Conservation (phyloP, 2,888 invertebrate genomes). For the Lycia hirtaria region DNA sequence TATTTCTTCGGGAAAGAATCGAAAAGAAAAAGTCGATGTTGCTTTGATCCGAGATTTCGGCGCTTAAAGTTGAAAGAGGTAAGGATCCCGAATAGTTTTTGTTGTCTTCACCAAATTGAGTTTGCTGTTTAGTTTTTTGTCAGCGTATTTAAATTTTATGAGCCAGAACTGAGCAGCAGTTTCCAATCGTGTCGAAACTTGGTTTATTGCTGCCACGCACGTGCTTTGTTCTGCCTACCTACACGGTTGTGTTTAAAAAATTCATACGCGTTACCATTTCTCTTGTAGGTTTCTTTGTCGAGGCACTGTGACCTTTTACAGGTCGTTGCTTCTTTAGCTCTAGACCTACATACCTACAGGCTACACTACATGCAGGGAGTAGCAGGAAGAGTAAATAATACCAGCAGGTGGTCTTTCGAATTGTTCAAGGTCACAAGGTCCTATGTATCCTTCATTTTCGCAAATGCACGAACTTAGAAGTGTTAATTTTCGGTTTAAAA, state of each 20-base stretch:
- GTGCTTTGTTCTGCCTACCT: conserved; percentile 6
- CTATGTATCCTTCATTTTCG: too few species aligned
- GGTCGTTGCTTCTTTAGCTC: conserved; percentile 16
- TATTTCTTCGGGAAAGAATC: conserved; percentile 33
- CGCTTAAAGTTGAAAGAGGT: conserved; percentile 25
- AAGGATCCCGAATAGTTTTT: conserved; percentile 25
- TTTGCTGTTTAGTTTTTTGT: conserved; percentile 26
- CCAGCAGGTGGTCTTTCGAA: too few species aligned
- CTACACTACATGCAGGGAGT: too few species aligned
- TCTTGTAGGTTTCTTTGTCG: conserved; percentile 8
- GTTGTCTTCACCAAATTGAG: conserved; percentile 26
- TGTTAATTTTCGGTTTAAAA: too few species aligned
- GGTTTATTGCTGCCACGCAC: conserved; percentile 12
- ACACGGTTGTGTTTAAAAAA: conserved; percentile 13
- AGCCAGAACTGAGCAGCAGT: conserved; percentile 5
- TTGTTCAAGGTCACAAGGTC: too few species aligned
- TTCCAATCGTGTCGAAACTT: conserved; percentile 8
- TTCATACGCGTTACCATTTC: conserved; percentile 12
- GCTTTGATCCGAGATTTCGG: conserved; percentile 28
- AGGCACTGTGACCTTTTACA: conserved; percentile 13
- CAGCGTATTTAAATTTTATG: conserved; percentile 24
- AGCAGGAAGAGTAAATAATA: too few species aligned
- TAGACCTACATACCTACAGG: not conserved
- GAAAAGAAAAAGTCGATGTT: conserved; percentile 22
- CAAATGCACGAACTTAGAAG: too few species aligned